These are phyloP conservation scores for Eospalax fontanierii DNA, from an alignment of 2,797 vertebrate genomes.

Conservation along the genomic window DNA sequence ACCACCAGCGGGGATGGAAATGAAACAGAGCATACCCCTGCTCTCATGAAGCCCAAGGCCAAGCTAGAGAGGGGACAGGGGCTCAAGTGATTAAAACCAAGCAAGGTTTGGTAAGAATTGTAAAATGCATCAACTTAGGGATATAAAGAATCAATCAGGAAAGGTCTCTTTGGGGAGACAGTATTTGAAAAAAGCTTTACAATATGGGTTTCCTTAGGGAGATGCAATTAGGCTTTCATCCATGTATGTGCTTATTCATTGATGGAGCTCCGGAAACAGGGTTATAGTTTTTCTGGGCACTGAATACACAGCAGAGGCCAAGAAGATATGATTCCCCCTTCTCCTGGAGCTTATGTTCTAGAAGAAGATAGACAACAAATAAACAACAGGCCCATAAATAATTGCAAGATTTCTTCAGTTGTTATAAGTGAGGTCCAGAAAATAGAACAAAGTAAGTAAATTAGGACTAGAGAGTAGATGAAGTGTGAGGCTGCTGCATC, in stretches of 20 bases:
- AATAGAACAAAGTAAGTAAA: not conserved
- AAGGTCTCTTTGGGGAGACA: not conserved
- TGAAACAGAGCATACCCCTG: not conserved
- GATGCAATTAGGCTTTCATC: not conserved
- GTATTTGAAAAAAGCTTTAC: not conserved
- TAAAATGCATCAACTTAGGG: not conserved
- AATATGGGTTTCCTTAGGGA: not conserved
- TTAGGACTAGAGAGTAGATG: not conserved
- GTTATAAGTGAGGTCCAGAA: not conserved
- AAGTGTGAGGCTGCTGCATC: fast-evolving
- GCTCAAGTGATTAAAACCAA: not conserved
- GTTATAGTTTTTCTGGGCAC: not conserved
- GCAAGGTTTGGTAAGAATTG: not conserved
- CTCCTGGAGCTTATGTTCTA: not conserved
- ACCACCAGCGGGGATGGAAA: not conserved
- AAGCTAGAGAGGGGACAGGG: not conserved
- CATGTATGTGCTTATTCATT: not conserved
- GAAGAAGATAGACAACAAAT: not conserved
- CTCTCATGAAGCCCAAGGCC: conserved; percentile 10
- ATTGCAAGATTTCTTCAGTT: not conserved
- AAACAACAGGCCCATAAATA: not conserved
- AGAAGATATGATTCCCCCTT: no score
- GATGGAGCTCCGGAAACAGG: not conserved
- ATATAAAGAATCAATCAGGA: not conserved
- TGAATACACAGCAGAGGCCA: not conserved